Base-by-base conservation (phyloP, 2,888 invertebrate genomes). In the Stenoptilia bipunctidactyla region DNA sequence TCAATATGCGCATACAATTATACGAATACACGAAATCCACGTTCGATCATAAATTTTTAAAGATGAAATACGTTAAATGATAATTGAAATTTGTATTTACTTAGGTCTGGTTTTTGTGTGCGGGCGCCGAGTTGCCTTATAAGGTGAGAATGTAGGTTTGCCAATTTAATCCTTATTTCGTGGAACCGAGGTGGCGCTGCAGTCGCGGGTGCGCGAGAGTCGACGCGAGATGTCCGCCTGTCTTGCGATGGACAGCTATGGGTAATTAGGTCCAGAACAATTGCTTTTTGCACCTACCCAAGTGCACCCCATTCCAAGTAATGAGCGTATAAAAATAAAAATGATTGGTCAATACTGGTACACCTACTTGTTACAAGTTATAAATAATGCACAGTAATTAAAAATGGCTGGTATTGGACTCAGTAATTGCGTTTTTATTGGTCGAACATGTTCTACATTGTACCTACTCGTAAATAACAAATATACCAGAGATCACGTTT, bases 31-130 rank as follows among this genome's bases (percentile, higher is more conserved):
- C 20, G 20, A 20, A 20, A 58, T 56, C 53, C 57, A 61, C 55
- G 61, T 60, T 55, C 61, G 55, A 58, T 54, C 55, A 47, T 55
- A 55, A 58, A 60, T 57, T 56, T 64, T 68, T 67, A 69, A 68
- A 63, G 68, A 72, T 70, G 61, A 71, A 61, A 73, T 69, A 79
- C 64, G 58, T 66, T 66, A 63, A 72, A 76, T 79, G 71, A 75
- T 80, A 76, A 80, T 75, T 79, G 67, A 79, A 83, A 79, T 80
- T 77, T 77, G 77, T 76, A 67, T 75, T 80, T 74, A 74, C 72
- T 75, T 79, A 73, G 64, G 53, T 50, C 49, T 47, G 46, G 58
- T 76, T 79, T 80, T 82, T 70, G 57, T 53, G 38, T 45, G 51
- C 54, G 61, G 70, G 73, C 71, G 70, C 76, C 72, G 61, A 46